phyloP scores from a whole-genome alignment of 2,797 vertebrate genomes.

The Gorsachius magnificus region DNA sequence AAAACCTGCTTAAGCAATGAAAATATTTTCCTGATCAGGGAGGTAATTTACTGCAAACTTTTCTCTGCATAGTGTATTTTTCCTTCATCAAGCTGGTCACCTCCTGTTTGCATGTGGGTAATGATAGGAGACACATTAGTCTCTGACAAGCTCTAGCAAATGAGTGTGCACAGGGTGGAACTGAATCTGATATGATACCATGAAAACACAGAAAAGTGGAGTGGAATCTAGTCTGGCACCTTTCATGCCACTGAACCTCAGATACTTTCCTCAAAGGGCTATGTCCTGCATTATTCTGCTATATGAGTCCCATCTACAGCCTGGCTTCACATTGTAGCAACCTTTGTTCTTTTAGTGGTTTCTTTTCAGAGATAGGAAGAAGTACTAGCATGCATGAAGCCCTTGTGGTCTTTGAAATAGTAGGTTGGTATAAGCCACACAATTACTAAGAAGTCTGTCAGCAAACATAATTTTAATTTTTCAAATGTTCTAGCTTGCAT shows the following conservation, averaged over 20 bases:
- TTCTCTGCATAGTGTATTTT: neutral
- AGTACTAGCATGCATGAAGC: fast-evolving
- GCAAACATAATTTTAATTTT: neutral
- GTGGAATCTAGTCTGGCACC: neutral
- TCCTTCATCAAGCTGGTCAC: neutral
- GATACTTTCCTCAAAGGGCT: neutral
- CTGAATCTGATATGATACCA: neutral
- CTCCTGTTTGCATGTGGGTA: neutral
- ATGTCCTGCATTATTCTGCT: fast-evolving
- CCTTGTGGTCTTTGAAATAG: neutral
- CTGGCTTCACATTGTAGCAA: neutral
- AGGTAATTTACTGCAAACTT: neutral
- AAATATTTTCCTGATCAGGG: neutral
- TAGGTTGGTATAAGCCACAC: neutral
- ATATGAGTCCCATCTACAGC: neutral
- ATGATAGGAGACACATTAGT: neutral
- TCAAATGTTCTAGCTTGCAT: neutral
- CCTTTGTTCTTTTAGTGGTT: neutral
- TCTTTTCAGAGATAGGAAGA: neutral
- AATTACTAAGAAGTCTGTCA: neutral
- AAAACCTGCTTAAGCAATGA: neutral
- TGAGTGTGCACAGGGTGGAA: neutral
- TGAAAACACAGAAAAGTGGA: neutral
- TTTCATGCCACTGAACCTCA: neutral
- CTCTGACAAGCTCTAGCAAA: neutral